These are phyloP conservation scores for Parnassius mnemosyne DNA, from an alignment of 2,888 invertebrate genomes.

Conservation along the genomic window DNA sequence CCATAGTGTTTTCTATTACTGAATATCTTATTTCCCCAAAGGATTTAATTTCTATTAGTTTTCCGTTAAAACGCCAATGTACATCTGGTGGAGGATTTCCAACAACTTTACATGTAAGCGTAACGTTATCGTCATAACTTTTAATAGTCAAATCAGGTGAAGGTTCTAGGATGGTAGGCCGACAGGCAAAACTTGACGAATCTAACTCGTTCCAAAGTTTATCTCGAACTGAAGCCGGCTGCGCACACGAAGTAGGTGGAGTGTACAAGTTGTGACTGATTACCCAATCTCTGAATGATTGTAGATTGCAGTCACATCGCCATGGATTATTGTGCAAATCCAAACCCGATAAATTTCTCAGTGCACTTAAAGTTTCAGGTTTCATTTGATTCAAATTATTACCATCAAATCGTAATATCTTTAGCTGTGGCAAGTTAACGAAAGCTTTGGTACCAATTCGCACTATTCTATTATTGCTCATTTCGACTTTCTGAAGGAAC, in stretches of 20 bases:
- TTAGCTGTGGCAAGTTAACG: slow-evolving; percentile 83
- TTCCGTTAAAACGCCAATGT: slow-evolving; percentile 85
- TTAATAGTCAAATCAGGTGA: slow-evolving; percentile 81
- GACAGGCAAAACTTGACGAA: slow-evolving; percentile 90
- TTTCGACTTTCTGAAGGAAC: slow-evolving; percentile 87
- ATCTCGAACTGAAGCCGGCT: slow-evolving; percentile 83
- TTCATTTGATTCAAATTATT: slow-evolving; percentile 87
- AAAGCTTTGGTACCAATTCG: slow-evolving; percentile 87
- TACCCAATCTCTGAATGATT: slow-evolving; percentile 88
- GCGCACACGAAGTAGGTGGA: slow-evolving; percentile 86
- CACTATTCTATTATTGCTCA: slow-evolving; percentile 88
- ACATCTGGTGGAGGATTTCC: slow-evolving; percentile 89
- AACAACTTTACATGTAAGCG: slow-evolving; percentile 87
- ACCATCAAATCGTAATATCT: slow-evolving; percentile 86
- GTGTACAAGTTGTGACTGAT: slow-evolving; percentile 87
- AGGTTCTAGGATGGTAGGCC: slow-evolving; percentile 87
- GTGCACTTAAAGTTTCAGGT: slow-evolving; percentile 83
- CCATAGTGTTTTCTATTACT: slow-evolving; percentile 67
- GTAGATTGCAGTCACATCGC: slow-evolving; percentile 93
- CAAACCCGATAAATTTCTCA: slow-evolving; percentile 86
- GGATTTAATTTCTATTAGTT: slow-evolving; percentile 76
- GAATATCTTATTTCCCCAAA: slow-evolving; percentile 75
- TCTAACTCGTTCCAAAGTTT: slow-evolving; percentile 88
- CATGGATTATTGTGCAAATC: slow-evolving; percentile 91
- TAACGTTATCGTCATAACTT: slow-evolving; percentile 85